phyloP scores from a whole-genome alignment of 2,888 invertebrate species.

The Dryocosmus kuriphilus region DNA sequence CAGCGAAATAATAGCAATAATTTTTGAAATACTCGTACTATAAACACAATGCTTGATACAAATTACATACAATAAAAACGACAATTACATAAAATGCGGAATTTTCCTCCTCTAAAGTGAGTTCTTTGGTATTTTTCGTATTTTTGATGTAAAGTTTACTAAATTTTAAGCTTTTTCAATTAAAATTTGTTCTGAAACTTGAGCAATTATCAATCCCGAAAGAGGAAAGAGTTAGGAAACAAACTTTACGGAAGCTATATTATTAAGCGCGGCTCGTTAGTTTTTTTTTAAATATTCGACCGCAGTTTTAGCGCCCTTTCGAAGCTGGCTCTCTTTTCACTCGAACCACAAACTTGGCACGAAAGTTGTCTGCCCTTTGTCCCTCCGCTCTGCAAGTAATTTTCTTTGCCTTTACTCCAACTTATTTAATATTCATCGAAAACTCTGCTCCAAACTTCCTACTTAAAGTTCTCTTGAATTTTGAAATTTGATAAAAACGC shows the following conservation, averaged over 20 bases:
- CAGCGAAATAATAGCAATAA: neutral
- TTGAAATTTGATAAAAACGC: too few species aligned
- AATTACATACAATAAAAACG: neutral
- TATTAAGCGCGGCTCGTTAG: conserved; percentile 32
- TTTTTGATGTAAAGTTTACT: neutral
- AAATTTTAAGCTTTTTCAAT: conserved; percentile 24
- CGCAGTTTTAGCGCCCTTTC: conserved; percentile 27
- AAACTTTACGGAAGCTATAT: conserved; percentile 3
- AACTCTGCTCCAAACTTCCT: neutral
- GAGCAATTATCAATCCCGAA: conserved; percentile 17
- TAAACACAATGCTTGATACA: too few species aligned
- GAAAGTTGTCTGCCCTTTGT: conserved; percentile 35
- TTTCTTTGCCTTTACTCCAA: conserved; percentile 23
- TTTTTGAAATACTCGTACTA: too few species aligned
- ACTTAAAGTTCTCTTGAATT: neutral
- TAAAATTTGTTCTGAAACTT: conserved; percentile 8
- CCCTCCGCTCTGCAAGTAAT: conserved; percentile 21
- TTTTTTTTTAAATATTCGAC: conserved; percentile 39
- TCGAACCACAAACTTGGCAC: conserved; percentile 32
- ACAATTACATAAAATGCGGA: neutral
- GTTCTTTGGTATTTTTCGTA: neutral
- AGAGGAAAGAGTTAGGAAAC: neutral
- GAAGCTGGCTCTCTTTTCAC: conserved; percentile 31
- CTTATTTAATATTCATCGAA: conserved; percentile 38
- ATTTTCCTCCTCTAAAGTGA: neutral